Base-by-base conservation (phyloP, 2,888 invertebrate genomes). In the Gerosis bhagava region DNA sequence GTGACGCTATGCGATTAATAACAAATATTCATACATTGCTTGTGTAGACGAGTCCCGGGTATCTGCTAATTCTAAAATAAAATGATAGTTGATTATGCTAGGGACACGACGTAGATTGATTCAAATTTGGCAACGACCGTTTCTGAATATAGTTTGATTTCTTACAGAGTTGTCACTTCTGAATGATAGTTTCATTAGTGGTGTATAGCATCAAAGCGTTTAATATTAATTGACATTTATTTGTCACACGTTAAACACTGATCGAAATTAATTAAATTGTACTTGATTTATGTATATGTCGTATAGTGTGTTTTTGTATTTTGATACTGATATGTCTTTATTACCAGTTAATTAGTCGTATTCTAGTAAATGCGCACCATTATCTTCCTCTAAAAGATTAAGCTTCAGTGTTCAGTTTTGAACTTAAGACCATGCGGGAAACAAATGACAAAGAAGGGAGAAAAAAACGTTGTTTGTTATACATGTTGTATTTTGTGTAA, bases 321-420 rank as follows among this genome's bases (percentile, higher is more conserved):
- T 45, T 16, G 46, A 32, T 46, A 37, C 37, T 37, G 31, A 24
- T 37, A 8, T 31, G 31, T 37, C 31, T 58, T 52, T 45, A 44
- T 44, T 22, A 31, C 17, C n/a, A 6, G 31, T 49, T 51, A 5
- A 24, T 46, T 73, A 70, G 46, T 81, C 77, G n/a, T n/a, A 73
- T 58, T 82, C 77, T 24, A 54, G 53, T 63, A 67, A 75, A 74
- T 70, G 63, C 72, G 70, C 70, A 65, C 63, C 70, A 67, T 61
- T 62, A 62, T 61, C 58, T 66, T 67, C n/a, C 67, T 67, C 73
- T 77, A 70, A 66, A 72, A 77, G 68, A 75, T 74, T 77, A 82
- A 79, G 80, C 76, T 75, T 73, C 75, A 69, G 74, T 72, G 74
- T 75, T 77, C 76, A 74, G 71, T 79, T 78, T 78, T 70, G 77